Evolutionary conservation across 2,888 invertebrate genomes (phyloP).

Genomic region (Chloromyia formosa): DNA sequence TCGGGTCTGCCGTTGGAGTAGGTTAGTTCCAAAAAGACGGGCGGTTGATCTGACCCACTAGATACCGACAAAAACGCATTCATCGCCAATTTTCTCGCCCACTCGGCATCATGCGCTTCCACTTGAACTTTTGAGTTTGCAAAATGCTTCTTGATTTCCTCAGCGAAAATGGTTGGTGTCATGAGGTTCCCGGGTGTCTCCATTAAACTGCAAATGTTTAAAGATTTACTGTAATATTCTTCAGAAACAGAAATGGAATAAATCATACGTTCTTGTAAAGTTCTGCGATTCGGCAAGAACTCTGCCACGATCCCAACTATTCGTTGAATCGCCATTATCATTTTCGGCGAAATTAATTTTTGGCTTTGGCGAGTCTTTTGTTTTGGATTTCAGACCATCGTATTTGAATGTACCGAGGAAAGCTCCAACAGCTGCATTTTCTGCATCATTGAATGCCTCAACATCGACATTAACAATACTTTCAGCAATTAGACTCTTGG

Average conservation of each 20-base stretch:
- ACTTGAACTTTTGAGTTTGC: slow-evolving; percentile 54
- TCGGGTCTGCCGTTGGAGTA: slow-evolving; percentile 68
- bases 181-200: slow-evolving; percentile 80
- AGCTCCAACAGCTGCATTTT: slow-evolving; percentile 78
- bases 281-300: slow-evolving; percentile 79
- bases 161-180: slow-evolving; percentile 79
- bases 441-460: slow-evolving; percentile 77
- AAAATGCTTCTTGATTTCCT: slow-evolving; percentile 64
- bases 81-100: slow-evolving; percentile 81
- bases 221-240: neutral
- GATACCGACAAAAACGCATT: slow-evolving; percentile 77
- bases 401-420: slow-evolving; percentile 71
- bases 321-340: neutral
- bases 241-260: neutral
- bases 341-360: slow-evolving; percentile 27
- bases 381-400: slow-evolving; percentile 58
- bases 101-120: slow-evolving; percentile 71
- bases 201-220: slow-evolving; percentile 64
- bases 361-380: slow-evolving; percentile 44
- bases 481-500: slow-evolving; percentile 66
- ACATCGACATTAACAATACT: slow-evolving; percentile 67
- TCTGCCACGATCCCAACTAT: slow-evolving; percentile 73
- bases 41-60: slow-evolving; percentile 77
- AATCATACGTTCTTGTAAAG: slow-evolving; percentile 67
- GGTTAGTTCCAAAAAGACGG: slow-evolving; percentile 76